Conservation (phyloP, 1,140 invertebrate genomes). For the Drosophila sturtevanti region DNA sequence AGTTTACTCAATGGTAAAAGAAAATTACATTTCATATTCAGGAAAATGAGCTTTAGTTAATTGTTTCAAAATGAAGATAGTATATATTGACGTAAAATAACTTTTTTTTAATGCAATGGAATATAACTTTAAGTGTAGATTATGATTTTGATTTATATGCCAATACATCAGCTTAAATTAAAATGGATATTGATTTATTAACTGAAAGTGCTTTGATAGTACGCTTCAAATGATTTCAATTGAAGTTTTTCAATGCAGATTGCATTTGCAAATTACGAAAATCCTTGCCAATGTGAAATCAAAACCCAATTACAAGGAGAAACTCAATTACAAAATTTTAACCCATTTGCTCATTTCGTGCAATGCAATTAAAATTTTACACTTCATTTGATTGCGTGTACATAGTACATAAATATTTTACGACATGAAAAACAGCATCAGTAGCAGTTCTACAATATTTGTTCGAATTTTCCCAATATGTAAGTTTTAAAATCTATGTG, state of each 20-base stretch:
- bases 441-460: slow-evolving; percentile 19
- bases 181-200: neutral
- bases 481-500: slow-evolving; percentile 44
- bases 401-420: slow-evolving; percentile 13
- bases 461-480: slow-evolving; percentile 16
- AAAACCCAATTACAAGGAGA: neutral
- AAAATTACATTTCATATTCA: neutral
- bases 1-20: neutral
- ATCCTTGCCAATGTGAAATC: neutral
- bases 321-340: slow-evolving; percentile 11
- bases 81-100: too few relatives aligned
- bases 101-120: too few relatives aligned
- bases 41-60: neutral
- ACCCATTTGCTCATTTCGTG: slow-evolving; percentile 1
- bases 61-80: neutral
- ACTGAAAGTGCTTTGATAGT: neutral
- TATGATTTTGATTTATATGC: neutral
- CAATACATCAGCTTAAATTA: neutral
- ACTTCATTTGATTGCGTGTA: slow-evolving; percentile 19
- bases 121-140: too few relatives aligned
- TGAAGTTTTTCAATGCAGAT: neutral
- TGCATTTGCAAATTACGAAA: neutral
- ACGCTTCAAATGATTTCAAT: neutral
- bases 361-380: slow-evolving; percentile 45
- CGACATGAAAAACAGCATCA: slow-evolving; percentile 25